These are phyloP conservation scores for Zaprionus ghesquierei DNA, from an alignment of 1,140 invertebrate genomes.

Conservation along the genomic window DNA sequence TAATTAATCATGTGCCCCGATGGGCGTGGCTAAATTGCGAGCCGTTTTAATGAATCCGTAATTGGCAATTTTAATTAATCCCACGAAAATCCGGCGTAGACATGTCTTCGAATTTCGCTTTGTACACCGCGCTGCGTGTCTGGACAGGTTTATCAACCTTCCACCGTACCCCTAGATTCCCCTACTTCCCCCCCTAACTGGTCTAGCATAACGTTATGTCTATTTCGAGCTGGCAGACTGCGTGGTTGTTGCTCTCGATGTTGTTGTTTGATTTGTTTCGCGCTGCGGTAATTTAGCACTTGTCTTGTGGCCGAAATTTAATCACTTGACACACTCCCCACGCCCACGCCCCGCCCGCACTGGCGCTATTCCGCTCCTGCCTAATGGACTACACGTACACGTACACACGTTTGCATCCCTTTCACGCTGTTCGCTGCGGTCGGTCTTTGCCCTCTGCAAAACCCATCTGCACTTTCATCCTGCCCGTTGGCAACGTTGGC, in stretches of 20 bases:
- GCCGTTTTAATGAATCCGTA: slow-evolving; percentile 77
- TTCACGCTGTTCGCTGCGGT: slow-evolving; percentile 13
- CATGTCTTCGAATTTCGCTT: slow-evolving; percentile 51
- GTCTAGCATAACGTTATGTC: background rate
- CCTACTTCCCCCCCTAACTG: no score
- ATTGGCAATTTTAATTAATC: slow-evolving; percentile 82
- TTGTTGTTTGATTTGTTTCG: slow-evolving; percentile 55
- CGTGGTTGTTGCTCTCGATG: slow-evolving; percentile 4
- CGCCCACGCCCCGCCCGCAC: background rate
- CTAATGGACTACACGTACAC: slow-evolving; percentile 26
- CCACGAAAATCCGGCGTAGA: slow-evolving; percentile 66
- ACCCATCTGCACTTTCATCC: slow-evolving; percentile 10
- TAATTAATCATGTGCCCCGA: slow-evolving; percentile 21
- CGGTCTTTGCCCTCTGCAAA: background rate
- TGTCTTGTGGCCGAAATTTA: slow-evolving; percentile 68
- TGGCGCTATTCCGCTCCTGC: background rate
- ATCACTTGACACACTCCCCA: slow-evolving; percentile 51
- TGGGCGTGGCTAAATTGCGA: slow-evolving; percentile 48
- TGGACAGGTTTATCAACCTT: background rate
- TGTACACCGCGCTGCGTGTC: slow-evolving; percentile 30
- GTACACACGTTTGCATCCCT: background rate
- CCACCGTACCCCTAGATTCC: no score
- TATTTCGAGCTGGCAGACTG: background rate
- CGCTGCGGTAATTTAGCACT: slow-evolving; percentile 64
- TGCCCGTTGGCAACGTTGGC: background rate